Evolutionary conservation across 2,113 vertebrate genomes (phyloP), one percentile per base, ranked within the genome.

Genomic region (Saiga tatarica): DNA sequence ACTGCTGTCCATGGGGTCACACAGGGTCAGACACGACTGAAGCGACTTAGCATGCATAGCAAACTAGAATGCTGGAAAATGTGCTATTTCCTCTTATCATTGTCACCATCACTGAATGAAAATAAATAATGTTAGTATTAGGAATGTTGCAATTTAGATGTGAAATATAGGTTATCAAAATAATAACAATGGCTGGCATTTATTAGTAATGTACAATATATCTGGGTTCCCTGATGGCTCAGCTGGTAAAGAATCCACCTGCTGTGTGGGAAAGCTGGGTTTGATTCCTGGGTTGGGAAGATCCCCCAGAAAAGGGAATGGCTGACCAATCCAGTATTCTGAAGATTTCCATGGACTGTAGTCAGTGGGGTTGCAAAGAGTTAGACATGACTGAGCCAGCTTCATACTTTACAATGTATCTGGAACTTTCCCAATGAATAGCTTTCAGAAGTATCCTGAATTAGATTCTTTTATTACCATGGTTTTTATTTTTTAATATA

Each of bases 11-110:
- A 9, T n/a, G 62, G 15, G 30, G 7, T 64, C 30, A 3, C 62
- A 17, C 15, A 64, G 30, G 15, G 30, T n/a, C 2, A 0, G 30
- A 33, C 15, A 64, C 0, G 0, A 64, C 60, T 64, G 60, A 64
- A 64, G 15, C 1, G 11, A 28, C 25, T 28, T 60, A 60, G 25
- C 25, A 60, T 0, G 25, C 25, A 60, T 60, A 57, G 55, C 55
- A 57, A 55, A 89, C 4, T 3, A 59, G 71, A 92, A 89, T 42
- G 3, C 10, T 95, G 23, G 7, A 78, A 84, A 67, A 50, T 82
- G 8, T 55, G 15, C 2, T 50, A 39, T 86, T 81, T 81, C 11
- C 26, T 83, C 4, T 8, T 5, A 53, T 21, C 6, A 16, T 5
- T 17, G 36, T 42, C 15, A n/a, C 28, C 6, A 47, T 67, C 33